Evolutionary conservation across 2,113 vertebrate genomes (phyloP).

Genomic region (Ptyas mucosa): DNA sequence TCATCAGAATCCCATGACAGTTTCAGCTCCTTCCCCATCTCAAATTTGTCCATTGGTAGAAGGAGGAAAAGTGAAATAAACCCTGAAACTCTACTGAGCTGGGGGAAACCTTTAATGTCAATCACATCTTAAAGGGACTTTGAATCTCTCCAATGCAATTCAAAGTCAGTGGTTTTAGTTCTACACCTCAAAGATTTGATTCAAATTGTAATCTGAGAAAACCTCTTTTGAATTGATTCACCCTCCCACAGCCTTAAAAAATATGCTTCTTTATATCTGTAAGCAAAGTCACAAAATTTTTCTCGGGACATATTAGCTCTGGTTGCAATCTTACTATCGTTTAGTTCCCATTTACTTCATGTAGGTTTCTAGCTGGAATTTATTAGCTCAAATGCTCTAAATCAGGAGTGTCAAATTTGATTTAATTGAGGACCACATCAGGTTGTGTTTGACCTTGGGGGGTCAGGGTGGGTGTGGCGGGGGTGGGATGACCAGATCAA

Average conservation of each 20-base stretch:
- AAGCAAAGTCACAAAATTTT: neutral
- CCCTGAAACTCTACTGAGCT: neutral
- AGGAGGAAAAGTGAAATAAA: neutral
- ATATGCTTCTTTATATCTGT: neutral
- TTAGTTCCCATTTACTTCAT: neutral
- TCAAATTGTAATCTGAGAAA: neutral
- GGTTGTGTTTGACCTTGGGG: no score
- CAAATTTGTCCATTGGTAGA: neutral
- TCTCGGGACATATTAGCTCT: neutral
- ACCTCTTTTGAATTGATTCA: neutral
- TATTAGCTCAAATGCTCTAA: neutral
- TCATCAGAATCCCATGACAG: neutral
- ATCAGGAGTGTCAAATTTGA: neutral
- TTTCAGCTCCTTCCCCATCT: neutral
- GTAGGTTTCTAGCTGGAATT: neutral
- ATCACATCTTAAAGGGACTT: neutral
- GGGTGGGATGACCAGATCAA: no score
- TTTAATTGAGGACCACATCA: no score
- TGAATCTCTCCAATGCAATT: neutral
- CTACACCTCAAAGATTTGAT: neutral
- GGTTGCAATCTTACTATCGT: neutral
- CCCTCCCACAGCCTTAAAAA: neutral
- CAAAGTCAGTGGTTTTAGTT: neutral
- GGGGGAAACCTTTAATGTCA: neutral
- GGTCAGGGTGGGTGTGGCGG: no score